Conservation (phyloP, 2,888 invertebrate genomes). For the Mythimna ferrago region DNA sequence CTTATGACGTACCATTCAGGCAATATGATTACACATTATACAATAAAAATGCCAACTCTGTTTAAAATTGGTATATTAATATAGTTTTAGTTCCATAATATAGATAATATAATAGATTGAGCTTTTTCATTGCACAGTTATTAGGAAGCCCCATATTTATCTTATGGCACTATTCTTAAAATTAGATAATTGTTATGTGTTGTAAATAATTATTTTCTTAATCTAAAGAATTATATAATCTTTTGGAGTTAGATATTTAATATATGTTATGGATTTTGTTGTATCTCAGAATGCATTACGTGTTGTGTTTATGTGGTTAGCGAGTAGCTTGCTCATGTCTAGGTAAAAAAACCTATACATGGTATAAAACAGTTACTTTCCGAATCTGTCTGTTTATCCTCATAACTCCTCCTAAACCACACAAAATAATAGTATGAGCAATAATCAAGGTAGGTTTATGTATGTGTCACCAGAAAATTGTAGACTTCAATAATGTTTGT, state of each 20-base stretch:
- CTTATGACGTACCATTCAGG: conserved; percentile 96
- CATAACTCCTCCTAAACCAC: too few species aligned
- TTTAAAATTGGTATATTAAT: conserved; percentile 51
- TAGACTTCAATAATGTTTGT: too few species aligned
- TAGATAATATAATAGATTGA: conserved; percentile 45
- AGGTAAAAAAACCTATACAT: not conserved
- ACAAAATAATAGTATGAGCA: too few species aligned
- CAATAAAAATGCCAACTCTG: conserved; percentile 67
- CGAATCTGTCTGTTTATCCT: too few species aligned
- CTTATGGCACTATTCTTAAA: conserved; percentile 63
- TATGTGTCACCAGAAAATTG: too few species aligned
- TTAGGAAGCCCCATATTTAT: conserved; percentile 27
- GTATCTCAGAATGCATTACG: not conserved
- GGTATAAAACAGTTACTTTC: too few species aligned
- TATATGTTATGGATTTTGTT: not conserved
- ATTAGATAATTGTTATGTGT: conserved; percentile 21
- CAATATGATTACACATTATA: conserved; percentile 96
- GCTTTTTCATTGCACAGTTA: conserved; percentile 51
- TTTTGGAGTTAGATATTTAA: not conserved
- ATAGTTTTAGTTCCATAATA: conserved; percentile 50
- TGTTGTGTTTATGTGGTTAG: not conserved
- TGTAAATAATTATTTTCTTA: conserved; percentile 21
- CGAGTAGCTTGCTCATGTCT: not conserved
- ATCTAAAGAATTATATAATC: not conserved
- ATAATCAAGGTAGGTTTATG: too few species aligned